Evolutionary conservation across 1,140 invertebrate species (phyloP), one percentile per base, ranked within the genome.

Genomic region (Leptinotarsa texana): DNA sequence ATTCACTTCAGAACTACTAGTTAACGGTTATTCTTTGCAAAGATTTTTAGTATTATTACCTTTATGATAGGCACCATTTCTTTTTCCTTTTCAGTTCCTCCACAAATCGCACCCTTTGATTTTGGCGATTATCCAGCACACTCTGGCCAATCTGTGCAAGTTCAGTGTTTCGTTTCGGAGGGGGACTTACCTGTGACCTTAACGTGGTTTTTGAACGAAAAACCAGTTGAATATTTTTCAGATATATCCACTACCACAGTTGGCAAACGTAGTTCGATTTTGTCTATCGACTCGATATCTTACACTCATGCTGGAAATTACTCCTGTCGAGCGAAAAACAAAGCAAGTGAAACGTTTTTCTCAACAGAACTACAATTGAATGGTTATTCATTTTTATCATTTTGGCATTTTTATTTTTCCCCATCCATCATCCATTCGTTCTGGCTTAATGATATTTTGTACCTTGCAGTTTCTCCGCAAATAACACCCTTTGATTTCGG

Each of bases 131-230:
- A 88, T 42, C 87, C 90, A 13, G 88, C 92, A 69, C 91, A 92
- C 82, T 92, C 90, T 75, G 93, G 92, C 72, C 92, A 93, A 84
- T 89, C 91, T 78, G 90, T 91, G 69, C 91, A 91, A 81, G 88
- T 92, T 2, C 90, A 89, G 75, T 91, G 90, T 83, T 85, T 90
- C 27, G 90, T 91, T 24, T 91, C 88, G 68, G 90, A 87, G 81
- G 92, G 88, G 82, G 91, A 90, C 86, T 86, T 85, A 48, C 89
- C 90, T 27, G 84, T 92, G 70, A 91, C 90, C 78, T 87, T 90
- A n/a, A 85, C 85, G 66, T 90, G 89, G 89, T 87, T 82, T 8
- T 89, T 92, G 75, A 88, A 89, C 75, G 86, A 86, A 67, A 85
- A 84, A 61, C 63, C 66, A 24, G 47, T 80, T 13, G 75, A 80